Conservation (phyloP, 2,797 vertebrate genomes). For the Eidolon dupreanum region DNA sequence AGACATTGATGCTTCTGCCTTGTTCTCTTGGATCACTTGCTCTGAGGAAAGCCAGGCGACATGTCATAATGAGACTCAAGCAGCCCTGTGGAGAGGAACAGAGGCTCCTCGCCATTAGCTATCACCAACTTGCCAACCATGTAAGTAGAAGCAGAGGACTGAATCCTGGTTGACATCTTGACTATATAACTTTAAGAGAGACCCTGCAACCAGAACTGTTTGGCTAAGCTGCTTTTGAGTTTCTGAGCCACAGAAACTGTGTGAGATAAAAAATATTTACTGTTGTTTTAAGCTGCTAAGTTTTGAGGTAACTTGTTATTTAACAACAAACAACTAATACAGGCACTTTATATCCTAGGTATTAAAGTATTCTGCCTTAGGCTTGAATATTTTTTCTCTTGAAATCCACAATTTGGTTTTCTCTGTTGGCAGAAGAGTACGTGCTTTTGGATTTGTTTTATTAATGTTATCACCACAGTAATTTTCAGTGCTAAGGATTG, state of each 20-base stretch:
- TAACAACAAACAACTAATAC: background rate
- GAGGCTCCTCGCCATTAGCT: background rate
- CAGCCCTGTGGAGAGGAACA: background rate
- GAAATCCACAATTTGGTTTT: background rate
- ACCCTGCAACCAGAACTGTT: background rate
- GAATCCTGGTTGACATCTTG: background rate
- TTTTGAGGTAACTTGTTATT: background rate
- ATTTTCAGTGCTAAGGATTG: background rate
- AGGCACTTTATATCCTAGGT: background rate
- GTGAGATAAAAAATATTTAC: background rate
- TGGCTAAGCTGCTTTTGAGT: background rate
- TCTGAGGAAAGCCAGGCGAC: background rate
- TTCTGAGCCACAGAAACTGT: background rate
- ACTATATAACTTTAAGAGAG: background rate
- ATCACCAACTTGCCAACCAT: background rate
- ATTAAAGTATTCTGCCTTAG: background rate
- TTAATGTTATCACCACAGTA: background rate
- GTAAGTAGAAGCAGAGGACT: background rate
- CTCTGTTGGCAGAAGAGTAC: background rate
- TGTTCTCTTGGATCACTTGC: background rate
- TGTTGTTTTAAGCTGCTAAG: background rate
- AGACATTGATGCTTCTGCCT: background rate
- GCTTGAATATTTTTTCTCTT: background rate
- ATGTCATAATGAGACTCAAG: background rate
- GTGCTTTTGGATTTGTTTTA: slow-evolving; percentile 33